Evolutionary conservation across 2,888 invertebrate genomes (phyloP).

Genomic region (Netelia virgata): DNA sequence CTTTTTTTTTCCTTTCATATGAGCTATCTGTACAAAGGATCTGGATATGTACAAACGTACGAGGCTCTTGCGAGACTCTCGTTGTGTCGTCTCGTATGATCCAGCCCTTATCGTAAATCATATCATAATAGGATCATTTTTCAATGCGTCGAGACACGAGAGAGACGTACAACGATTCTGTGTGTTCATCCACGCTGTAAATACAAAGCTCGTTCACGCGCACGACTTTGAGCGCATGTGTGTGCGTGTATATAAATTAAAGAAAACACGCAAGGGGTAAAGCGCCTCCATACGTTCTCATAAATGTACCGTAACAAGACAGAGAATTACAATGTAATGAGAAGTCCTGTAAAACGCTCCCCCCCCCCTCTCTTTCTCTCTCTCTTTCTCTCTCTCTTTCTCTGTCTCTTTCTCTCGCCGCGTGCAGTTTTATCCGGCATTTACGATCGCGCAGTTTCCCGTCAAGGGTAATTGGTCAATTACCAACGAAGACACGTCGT

Average conservation of each 20-base stretch:
- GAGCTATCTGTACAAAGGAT: constrained; percentile 12
- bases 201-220: constrained; percentile 2
- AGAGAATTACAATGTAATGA: constrained; percentile 55
- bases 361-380: neutral
- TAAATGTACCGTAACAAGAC: constrained; percentile 43
- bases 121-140: constrained; percentile 66
- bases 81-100: constrained; percentile 10
- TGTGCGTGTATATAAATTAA: neutral
- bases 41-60: constrained; percentile 9
- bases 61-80: constrained; percentile 26
- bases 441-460: constrained; percentile 58
- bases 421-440: constrained; percentile 52
- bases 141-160: constrained; percentile 45
- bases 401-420: no score
- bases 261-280: constrained; percentile 13
- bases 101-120: constrained; percentile 60
- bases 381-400: no score
- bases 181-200: constrained; percentile 13
- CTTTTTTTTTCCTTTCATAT: neutral
- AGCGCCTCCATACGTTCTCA: constrained; percentile 19
- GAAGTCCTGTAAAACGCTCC: constrained; percentile 51
- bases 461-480: constrained; percentile 61
- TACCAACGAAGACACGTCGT: constrained; percentile 44
- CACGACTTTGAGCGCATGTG: neutral
- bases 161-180: neutral